A percentile compares a stretch with the other conserved stretches of the same genome.
These are phyloP conservation scores for Tragopan temminckii DNA, from an alignment of 2,797 vertebrate species.

Conservation along the genomic window DNA sequence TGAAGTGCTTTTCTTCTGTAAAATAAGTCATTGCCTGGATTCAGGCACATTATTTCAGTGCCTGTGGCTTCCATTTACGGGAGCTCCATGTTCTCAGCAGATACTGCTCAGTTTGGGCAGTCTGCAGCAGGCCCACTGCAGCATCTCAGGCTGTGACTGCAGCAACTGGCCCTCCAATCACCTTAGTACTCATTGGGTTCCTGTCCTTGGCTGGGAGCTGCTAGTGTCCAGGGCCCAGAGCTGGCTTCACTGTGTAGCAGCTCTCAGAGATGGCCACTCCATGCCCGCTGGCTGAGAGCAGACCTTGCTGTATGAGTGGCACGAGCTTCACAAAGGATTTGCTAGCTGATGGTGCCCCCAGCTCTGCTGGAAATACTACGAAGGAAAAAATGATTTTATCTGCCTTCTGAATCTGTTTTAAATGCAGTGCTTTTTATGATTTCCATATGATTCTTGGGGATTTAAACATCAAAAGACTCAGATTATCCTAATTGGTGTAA, in stretches of 20 bases:
- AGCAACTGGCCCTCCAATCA: not conserved
- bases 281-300: not conserved
- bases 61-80: not conserved
- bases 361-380: not conserved
- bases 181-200: accelerated
- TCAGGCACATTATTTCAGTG: not conserved
- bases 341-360: slow-evolving; percentile 22
- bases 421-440: slow-evolving; percentile 64
- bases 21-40: not conserved
- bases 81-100: not conserved
- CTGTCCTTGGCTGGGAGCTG: not conserved
- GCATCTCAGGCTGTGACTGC: not conserved
- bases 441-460: slow-evolving; percentile 64
- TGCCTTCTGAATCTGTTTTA: slow-evolving; percentile 52
- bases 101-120: not conserved
- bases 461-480: slow-evolving; percentile 64
- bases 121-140: not conserved
- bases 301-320: not conserved
- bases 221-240: not conserved
- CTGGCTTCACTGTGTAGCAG: not conserved
- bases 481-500: slow-evolving; percentile 72
- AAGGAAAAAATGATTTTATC: slow-evolving; percentile 53
- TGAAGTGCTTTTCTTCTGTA: not conserved
- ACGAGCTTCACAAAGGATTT: not conserved
- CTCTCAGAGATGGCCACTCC: not conserved